These are phyloP conservation scores for Blastobasis adustella DNA, from an alignment of 2,888 invertebrate species.

Conservation along the genomic window DNA sequence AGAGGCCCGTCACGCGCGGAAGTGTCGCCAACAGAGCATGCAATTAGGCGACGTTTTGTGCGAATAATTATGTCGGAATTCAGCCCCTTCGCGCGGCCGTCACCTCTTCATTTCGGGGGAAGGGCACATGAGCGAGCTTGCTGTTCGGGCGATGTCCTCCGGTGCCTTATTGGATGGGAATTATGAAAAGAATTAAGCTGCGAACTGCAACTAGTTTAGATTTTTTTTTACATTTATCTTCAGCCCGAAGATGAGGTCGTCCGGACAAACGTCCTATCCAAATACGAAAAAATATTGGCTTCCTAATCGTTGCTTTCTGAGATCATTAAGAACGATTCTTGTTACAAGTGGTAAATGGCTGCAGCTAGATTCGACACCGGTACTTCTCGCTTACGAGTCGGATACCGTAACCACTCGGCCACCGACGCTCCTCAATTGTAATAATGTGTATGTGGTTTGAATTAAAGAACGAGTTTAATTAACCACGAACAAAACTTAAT, in stretches of 20 bases:
- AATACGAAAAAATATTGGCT: neutral
- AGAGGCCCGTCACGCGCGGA: slow-evolving; percentile 19
- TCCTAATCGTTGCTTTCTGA: neutral
- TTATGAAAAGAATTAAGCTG: too few species aligned
- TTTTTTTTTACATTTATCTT: neutral
- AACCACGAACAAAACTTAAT: too few species aligned
- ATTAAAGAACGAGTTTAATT: too few species aligned
- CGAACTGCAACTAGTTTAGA: slow-evolving; percentile 1
- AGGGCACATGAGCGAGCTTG: slow-evolving; percentile 17
- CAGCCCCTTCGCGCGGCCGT: slow-evolving; percentile 21
- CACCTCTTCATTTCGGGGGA: slow-evolving; percentile 50
- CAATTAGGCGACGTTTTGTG: slow-evolving; percentile 66
- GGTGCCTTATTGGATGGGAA: neutral
- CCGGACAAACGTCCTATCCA: neutral
- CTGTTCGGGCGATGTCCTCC: neutral
- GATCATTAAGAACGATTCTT: neutral
- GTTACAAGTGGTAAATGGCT: too few species aligned
- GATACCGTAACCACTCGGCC: too few species aligned
- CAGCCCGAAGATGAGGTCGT: neutral
- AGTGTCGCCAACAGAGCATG: slow-evolving; percentile 59
- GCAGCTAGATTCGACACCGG: too few species aligned
- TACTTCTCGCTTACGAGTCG: too few species aligned
- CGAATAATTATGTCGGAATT: slow-evolving; percentile 60
- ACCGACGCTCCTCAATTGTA: too few species aligned
- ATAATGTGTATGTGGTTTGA: too few species aligned